Evolutionary conservation across 2,113 vertebrate species (phyloP).

Genomic region (Prionailurus viverrinus): DNA sequence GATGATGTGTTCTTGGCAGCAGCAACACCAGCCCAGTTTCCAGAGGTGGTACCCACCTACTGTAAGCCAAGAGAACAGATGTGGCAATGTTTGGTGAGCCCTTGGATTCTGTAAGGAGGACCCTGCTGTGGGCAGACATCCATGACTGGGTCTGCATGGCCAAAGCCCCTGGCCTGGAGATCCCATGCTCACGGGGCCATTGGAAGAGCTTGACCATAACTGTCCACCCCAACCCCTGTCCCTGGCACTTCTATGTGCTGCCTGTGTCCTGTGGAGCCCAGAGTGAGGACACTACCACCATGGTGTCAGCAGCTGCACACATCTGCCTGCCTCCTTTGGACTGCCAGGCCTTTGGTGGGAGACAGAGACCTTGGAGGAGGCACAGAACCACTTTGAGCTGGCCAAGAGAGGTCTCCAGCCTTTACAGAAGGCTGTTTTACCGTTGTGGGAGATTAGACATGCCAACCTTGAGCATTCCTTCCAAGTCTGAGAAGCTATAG

Average conservation of each 20-base stretch:
- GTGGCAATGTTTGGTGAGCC: background rate
- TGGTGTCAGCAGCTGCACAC: background rate
- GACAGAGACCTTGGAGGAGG: background rate
- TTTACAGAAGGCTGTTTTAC: background rate
- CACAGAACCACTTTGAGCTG: background rate
- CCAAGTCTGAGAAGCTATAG: background rate
- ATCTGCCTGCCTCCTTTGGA: background rate
- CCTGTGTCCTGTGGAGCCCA: background rate
- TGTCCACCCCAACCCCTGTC: background rate
- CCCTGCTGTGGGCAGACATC: background rate
- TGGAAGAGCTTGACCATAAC: background rate
- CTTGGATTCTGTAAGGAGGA: background rate
- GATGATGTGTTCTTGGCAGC: background rate
- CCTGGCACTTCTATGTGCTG: background rate
- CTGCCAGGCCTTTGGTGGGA: background rate
- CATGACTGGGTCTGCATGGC: background rate
- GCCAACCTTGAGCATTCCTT: background rate
- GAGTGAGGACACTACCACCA: background rate
- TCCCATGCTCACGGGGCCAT: accelerated
- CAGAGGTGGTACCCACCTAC: background rate
- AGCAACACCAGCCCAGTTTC: background rate
- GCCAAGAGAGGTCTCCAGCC: background rate
- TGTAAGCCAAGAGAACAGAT: background rate
- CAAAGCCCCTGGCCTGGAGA: background rate
- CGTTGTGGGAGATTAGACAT: background rate